phyloP scores from a whole-genome alignment of 2,888 invertebrate genomes.

The Temnothorax unifasciatus region DNA sequence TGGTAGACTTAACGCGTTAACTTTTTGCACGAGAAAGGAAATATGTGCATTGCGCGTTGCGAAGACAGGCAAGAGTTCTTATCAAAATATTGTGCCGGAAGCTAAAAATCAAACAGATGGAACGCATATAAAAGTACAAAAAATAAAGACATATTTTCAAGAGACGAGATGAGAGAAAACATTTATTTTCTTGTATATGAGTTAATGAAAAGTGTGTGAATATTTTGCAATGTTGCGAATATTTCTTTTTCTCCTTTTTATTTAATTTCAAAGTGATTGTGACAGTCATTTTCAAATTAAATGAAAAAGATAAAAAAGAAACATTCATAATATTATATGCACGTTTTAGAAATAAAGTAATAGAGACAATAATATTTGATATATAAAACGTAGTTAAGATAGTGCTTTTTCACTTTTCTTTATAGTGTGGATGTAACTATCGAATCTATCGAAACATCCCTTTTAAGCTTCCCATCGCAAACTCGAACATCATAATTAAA shows the following conservation, averaged over 20 bases:
- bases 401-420: background rate
- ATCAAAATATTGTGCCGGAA: conserved; percentile 8
- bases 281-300: background rate
- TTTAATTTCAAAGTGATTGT: background rate
- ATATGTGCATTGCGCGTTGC: background rate
- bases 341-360: background rate
- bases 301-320: background rate
- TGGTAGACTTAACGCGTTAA: conserved; percentile 42
- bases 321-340: background rate
- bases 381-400: background rate
- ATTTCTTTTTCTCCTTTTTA: background rate
- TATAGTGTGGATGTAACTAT: background rate
- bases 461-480: background rate
- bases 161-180: background rate
- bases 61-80: background rate
- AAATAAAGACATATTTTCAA: background rate
- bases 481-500: conserved; percentile 36
- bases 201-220: background rate
- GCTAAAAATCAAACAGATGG: conserved; percentile 4
- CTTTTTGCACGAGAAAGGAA: conserved; percentile 30
- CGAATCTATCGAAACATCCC: background rate
- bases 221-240: background rate
- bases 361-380: background rate
- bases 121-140: background rate
- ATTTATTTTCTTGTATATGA: background rate